Evolutionary conservation across 2,113 vertebrate species (phyloP), one percentile per base, ranked within the genome.

Genomic region (Cricetomys ansorgei): DNA sequence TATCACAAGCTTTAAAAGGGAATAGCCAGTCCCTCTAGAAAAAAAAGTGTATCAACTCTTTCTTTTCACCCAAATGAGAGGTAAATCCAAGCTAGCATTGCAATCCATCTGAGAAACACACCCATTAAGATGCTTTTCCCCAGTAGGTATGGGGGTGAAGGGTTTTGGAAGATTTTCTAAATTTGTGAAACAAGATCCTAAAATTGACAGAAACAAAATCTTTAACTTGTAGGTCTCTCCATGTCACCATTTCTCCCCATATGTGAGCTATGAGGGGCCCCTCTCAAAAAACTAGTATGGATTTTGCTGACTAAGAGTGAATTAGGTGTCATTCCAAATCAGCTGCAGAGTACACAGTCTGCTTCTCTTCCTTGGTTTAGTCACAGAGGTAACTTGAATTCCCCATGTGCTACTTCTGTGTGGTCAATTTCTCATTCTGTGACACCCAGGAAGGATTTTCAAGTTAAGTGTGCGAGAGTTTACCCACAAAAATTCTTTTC

Each of bases 401-500:
- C 40, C 86, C 90, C 77, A 89, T n/a, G 45, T 53, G 8, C 31
- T 81, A 43, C 3, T 57, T 80, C n/a, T 69, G 3, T 92, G 87
- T 75, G 29, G 67, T 83, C 64, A 92, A 79, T 76, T 94, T 95
- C 70, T 97, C 88, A 69, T 65, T 81, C 55, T 50, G 92, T 94
- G 69, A 90, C 19, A 83, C 91, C 85, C 92, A 83, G 96, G 94
- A 97, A 98, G 83, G 59, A 94, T 29, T 91, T 92, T 34, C 65
- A 92, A 37, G n/a, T 83, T 92, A 40, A 11, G 34, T 67, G 75
- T 23, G 40, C n/a, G 65, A 95, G 37, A 97, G 70, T 92, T 85
- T 94, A 92, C 29, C 70, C 75, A 72, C 50, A 94, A 67, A 4
- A 67, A 83, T 92, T 88, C 31, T 96, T 93, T 96, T 85, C 89